phyloP scores from a whole-genome alignment of 2,888 invertebrate genomes.

The Parnassius mnemosyne region DNA sequence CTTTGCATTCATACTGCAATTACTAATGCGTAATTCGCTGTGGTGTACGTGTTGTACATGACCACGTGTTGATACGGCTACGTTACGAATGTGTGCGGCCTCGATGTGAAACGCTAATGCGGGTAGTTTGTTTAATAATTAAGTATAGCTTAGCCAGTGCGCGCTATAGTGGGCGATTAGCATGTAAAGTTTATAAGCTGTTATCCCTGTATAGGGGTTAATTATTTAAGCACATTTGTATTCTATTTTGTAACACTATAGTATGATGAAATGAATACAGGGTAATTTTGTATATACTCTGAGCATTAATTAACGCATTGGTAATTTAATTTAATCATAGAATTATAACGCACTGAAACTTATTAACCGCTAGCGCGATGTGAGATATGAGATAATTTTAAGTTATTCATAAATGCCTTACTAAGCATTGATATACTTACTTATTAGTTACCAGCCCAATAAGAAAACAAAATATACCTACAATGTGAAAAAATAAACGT shows the following conservation, averaged over 20 bases:
- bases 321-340: background rate
- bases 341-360: too few species aligned
- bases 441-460: too few species aligned
- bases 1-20: constrained; percentile 52
- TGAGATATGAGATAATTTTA: too few species aligned
- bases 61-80: background rate
- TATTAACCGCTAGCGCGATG: too few species aligned
- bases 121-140: constrained; percentile 19
- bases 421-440: too few species aligned
- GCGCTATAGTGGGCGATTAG: constrained; percentile 12
- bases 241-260: background rate
- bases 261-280: background rate
- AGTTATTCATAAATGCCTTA: too few species aligned
- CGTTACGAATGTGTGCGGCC: constrained; percentile 8
- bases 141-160: constrained; percentile 6
- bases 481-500: background rate
- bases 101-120: constrained; percentile 3
- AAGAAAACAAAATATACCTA: background rate
- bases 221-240: constrained; percentile 12
- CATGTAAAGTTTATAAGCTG: constrained; percentile 15
- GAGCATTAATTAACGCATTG: background rate
- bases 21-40: constrained; percentile 51
- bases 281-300: background rate
- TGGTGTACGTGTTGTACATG: constrained; percentile 29
- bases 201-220: constrained; percentile 5